These are phyloP conservation scores for Platichthys stellatus DNA, from an alignment of 2,113 vertebrate species.

Conservation along the genomic window DNA sequence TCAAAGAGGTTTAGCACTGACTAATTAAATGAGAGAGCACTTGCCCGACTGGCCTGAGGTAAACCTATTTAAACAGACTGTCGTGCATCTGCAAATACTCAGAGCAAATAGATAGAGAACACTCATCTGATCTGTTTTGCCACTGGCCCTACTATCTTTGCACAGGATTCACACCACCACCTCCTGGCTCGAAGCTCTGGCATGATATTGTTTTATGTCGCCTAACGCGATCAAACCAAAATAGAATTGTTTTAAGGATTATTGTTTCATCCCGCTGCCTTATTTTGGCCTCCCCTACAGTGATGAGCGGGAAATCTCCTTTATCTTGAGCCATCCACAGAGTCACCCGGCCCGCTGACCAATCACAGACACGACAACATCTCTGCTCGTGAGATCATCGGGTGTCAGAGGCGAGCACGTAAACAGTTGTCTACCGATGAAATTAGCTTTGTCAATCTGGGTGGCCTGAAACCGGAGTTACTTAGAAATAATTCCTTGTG, in stretches of 20 bases:
- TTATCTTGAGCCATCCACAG: neutral
- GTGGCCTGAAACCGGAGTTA: neutral
- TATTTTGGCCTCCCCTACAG: neutral
- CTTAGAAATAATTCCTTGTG: neutral
- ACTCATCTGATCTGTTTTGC: too few relatives aligned
- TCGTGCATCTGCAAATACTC: too few relatives aligned
- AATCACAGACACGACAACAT: conserved; percentile 15
- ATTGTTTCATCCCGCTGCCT: conserved; percentile 9
- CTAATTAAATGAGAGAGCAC: conserved; percentile 74
- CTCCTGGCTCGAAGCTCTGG: neutral
- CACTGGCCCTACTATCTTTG: too few relatives aligned
- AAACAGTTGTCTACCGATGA: neutral
- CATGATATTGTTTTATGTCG: conserved; percentile 19
- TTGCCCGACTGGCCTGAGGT: conserved; percentile 35
- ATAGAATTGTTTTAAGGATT: conserved; percentile 44
- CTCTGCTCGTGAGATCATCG: neutral
- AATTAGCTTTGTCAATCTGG: conserved; percentile 14
- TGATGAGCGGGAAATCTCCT: conserved; percentile 17
- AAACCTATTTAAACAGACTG: conserved; percentile 36
- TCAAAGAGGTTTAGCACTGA: conserved; percentile 73
- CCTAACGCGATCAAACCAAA: conserved; percentile 26
- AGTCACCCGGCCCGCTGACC: conserved; percentile 22
- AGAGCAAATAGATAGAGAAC: too few relatives aligned
- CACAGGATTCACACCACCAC: neutral
- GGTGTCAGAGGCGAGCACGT: neutral